These are phyloP conservation scores for Berghia stephanieae DNA, from an alignment of 1,140 invertebrate genomes.

Conservation along the genomic window DNA sequence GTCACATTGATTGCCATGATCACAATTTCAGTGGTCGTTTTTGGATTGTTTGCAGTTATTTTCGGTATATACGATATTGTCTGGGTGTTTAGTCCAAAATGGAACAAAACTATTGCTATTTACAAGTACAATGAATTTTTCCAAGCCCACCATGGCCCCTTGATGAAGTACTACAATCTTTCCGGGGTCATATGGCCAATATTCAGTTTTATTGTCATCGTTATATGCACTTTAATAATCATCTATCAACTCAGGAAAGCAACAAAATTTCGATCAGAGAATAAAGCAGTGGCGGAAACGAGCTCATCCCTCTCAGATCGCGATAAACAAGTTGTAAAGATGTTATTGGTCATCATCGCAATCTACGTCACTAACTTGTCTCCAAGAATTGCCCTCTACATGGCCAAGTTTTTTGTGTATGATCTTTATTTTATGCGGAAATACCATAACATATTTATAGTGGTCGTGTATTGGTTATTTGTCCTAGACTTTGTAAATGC, in stretches of 20 bases:
- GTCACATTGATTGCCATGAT: constrained; percentile 1
- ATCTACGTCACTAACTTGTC: not conserved
- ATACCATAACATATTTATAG: constrained; percentile 15
- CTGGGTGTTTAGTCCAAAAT: not conserved
- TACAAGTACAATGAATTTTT: not conserved
- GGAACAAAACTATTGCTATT: constrained; percentile 4
- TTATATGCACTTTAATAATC: constrained; percentile 18
- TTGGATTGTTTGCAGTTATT: not conserved
- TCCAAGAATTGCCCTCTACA: constrained; percentile 5
- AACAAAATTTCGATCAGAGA: not conserved
- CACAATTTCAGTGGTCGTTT: not conserved
- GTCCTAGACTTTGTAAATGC: constrained; percentile 7
- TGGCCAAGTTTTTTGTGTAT: not conserved
- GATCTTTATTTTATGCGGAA: constrained; percentile 11
- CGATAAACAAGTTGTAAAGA: constrained; percentile 21
- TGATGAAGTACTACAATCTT: not conserved
- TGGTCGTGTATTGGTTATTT: not conserved
- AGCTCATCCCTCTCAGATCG: not conserved
- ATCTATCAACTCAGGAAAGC: not conserved
- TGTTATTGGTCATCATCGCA: constrained; percentile 11
- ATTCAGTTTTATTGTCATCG: not conserved
- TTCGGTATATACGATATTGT: constrained; percentile 19
- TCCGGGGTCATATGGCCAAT: constrained; percentile 7
- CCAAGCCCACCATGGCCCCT: not conserved
- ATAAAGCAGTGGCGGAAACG: not conserved